Percentiles rank a stretch among this genome's conserved stretches.
Conservation (phyloP, 2,888 invertebrate species). For the Ophion obscuratus region DNA sequence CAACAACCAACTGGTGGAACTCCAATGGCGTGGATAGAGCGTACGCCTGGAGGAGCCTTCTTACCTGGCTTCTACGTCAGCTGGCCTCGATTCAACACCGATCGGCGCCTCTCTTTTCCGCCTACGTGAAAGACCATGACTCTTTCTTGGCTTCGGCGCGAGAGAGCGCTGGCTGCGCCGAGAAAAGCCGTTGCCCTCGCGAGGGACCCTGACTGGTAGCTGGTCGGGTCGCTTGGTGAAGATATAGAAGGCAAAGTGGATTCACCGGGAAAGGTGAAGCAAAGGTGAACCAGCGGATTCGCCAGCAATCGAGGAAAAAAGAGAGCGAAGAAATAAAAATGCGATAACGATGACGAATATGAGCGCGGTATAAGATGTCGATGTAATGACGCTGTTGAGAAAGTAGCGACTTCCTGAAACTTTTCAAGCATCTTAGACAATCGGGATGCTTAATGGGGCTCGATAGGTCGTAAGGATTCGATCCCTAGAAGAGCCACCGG, state of each 20-base stretch:
- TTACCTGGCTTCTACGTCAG: constrained; percentile 57
- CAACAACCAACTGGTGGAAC: constrained; percentile 81
- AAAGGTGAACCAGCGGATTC: constrained; percentile 58
- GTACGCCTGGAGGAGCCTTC: constrained; percentile 36
- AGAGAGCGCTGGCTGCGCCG: constrained; percentile 50
- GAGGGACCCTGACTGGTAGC: constrained; percentile 55
- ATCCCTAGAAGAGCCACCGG: constrained; percentile 1
- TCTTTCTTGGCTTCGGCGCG: constrained; percentile 29
- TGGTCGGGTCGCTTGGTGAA: constrained; percentile 48
- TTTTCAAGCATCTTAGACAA: constrained; percentile 30
- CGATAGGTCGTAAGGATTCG: constrained; percentile 44
- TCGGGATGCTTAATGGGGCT: constrained; percentile 52
- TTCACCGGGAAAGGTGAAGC: constrained; percentile 61
- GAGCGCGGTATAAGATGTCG: constrained; percentile 20
- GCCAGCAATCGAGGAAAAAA: constrained; percentile 48
- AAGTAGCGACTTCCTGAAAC: constrained; percentile 38
- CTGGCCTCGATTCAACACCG: constrained; percentile 61
- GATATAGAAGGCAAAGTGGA: constrained; percentile 40
- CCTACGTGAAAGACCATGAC: constrained; percentile 48
- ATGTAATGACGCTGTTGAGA: constrained; percentile 46
- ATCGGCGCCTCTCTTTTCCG: constrained; percentile 41
- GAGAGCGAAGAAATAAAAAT: neutral
- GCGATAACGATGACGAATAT: constrained; percentile 48
- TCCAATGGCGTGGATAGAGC: constrained; percentile 80
- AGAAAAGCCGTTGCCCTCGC: constrained; percentile 73